Conservation (phyloP, 2,113 vertebrate genomes). For the Percopsis transmontana region DNA sequence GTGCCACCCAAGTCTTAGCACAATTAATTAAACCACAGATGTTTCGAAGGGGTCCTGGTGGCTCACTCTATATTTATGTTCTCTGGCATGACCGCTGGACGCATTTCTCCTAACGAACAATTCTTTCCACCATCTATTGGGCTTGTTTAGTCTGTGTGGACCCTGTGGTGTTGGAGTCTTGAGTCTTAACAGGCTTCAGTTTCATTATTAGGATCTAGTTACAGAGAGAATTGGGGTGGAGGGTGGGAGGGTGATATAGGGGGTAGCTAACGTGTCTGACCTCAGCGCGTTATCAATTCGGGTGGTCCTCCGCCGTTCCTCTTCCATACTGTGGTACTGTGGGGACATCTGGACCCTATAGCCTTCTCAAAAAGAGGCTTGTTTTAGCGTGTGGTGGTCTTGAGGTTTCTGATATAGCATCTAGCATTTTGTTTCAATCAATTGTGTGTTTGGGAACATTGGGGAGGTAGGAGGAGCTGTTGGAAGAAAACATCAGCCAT, state of each 20-base stretch:
- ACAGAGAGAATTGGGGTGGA: conserved; percentile 78
- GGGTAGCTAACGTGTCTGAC: conserved; percentile 66
- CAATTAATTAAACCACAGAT: conserved; percentile 79
- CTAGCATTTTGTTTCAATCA: conserved; percentile 59
- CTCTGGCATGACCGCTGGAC: conserved; percentile 74
- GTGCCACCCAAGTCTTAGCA: conserved; percentile 70
- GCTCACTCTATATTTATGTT: conserved; percentile 77
- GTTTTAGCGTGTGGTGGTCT: conserved; percentile 60
- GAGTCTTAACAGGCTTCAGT: conserved; percentile 84
- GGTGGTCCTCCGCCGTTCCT: conserved; percentile 83
- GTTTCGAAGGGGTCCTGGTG: conserved; percentile 72
- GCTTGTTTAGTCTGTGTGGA: conserved; percentile 92
- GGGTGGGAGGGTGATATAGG: conserved; percentile 40
- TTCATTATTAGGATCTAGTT: conserved; percentile 90
- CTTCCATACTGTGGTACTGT: conserved; percentile 36
- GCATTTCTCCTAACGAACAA: conserved; percentile 78
- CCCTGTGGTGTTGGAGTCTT: conserved; percentile 78
- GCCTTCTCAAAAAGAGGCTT: conserved; percentile 48
- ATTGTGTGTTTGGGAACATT: conserved; percentile 66
- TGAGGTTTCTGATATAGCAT: conserved; percentile 52
- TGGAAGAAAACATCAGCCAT: conserved; percentile 70
- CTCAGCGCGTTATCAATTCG: conserved; percentile 80
- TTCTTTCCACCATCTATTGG: conserved; percentile 81
- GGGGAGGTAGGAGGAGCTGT: conserved; percentile 43
- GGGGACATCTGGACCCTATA: conserved; percentile 54